These are phyloP conservation scores for Rachycentron canadum DNA, from an alignment of 2,797 vertebrate genomes.

Conservation along the genomic window DNA sequence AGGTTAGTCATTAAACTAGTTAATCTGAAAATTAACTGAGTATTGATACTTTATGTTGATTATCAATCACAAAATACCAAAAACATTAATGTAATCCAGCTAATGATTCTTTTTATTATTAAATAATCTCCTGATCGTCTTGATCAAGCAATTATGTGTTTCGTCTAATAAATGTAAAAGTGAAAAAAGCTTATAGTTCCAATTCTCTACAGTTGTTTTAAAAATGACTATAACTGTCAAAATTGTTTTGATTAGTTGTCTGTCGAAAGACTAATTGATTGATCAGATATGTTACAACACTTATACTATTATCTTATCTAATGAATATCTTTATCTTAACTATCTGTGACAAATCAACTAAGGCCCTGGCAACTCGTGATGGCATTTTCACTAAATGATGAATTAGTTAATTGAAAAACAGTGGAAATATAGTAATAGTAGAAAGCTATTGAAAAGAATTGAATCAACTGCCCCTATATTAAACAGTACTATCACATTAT, in stretches of 20 bases:
- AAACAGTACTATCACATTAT: neutral
- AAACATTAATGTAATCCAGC: neutral
- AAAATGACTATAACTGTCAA: neutral
- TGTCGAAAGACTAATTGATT: neutral
- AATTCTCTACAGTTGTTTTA: neutral
- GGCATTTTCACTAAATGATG: neutral
- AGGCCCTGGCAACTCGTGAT: neutral
- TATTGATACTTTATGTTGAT: neutral
- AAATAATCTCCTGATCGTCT: neutral
- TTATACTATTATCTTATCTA: neutral
- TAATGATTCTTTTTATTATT: neutral
- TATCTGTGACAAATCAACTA: neutral
- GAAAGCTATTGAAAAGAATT: no score
- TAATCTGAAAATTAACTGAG: neutral
- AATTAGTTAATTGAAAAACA: neutral
- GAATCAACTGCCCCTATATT: no score
- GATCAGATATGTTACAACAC: no score
- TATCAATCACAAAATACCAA: neutral
- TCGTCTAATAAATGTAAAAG: slow-evolving; percentile 14
- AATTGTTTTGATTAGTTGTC: neutral
- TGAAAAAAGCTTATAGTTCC: neutral
- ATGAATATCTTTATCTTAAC: no score
- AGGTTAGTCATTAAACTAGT: neutral
- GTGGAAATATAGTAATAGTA: neutral
- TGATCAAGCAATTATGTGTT: neutral